phyloP scores from a whole-genome alignment of 2,888 invertebrate species.

The Ophioninae sp. region DNA sequence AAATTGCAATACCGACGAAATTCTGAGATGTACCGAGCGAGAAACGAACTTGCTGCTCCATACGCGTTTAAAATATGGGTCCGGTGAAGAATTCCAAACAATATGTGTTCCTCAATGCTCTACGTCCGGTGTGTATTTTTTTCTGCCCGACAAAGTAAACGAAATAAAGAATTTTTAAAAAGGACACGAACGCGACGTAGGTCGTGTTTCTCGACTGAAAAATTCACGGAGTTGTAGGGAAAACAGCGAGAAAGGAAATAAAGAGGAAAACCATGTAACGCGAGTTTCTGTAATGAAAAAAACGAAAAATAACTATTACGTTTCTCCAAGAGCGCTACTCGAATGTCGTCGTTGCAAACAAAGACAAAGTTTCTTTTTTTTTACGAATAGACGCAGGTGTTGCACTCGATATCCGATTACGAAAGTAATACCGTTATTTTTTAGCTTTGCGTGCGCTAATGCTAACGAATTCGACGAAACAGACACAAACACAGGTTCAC shows the following conservation, averaged over 20 bases:
- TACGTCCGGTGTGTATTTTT: conserved; percentile 56
- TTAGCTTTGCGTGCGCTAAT: conserved; percentile 64
- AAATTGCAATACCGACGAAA: neutral
- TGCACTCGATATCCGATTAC: conserved; percentile 48
- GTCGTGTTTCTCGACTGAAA: neutral
- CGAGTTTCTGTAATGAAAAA: neutral
- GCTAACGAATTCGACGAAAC: conserved; percentile 56
- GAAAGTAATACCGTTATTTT: conserved; percentile 60
- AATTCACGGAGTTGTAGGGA: neutral
- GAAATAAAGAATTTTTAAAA: conserved; percentile 4
- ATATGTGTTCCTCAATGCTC: conserved; percentile 57
- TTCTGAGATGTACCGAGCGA: neutral
- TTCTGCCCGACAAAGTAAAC: conserved; percentile 1
- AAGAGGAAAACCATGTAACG: neutral
- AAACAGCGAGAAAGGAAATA: neutral
- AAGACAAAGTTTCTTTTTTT: neutral
- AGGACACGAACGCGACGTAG: neutral
- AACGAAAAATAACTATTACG: neutral
- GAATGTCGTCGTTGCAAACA: conserved; percentile 1
- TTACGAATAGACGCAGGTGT: conserved; percentile 31
- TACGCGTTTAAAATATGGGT: neutral
- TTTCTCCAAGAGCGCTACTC: neutral
- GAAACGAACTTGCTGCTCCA: neutral
- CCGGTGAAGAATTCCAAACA: neutral
- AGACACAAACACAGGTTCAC: conserved; percentile 6